Percentiles rank a stretch among this genome's conserved stretches.
Conservation (phyloP, 2,888 invertebrate genomes). For the Agelastica alni region DNA sequence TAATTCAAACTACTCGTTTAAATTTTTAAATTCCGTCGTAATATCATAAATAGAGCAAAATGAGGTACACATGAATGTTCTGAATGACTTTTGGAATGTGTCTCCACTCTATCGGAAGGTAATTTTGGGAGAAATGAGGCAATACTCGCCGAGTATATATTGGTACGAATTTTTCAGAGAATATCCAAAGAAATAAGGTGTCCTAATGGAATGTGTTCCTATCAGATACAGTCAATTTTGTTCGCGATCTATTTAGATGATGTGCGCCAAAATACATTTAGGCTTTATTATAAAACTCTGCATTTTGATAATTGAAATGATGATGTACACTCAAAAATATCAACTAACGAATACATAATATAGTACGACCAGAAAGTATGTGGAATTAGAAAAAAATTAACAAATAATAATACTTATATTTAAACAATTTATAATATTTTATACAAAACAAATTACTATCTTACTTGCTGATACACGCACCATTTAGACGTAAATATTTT, state of each 20-base stretch:
- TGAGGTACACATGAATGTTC: slow-evolving; percentile 26
- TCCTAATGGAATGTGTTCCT: slow-evolving; percentile 1
- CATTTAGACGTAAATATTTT: too few relatives aligned
- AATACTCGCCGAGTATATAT: slow-evolving; percentile 12
- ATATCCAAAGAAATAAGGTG: slow-evolving; percentile 1
- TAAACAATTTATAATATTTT: too few relatives aligned
- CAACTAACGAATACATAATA: too few relatives aligned
- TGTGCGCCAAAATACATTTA: neutral
- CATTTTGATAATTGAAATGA: too few relatives aligned
- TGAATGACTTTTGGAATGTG: slow-evolving; percentile 32
- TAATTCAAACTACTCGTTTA: slow-evolving; percentile 25
- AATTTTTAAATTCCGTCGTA: slow-evolving; percentile 19
- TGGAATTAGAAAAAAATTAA: too few relatives aligned
- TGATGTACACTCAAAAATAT: too few relatives aligned
- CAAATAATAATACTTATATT: too few relatives aligned
- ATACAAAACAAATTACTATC: too few relatives aligned
- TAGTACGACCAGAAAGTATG: too few relatives aligned
- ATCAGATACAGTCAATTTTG: neutral
- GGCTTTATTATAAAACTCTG: neutral
- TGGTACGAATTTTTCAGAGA: neutral
- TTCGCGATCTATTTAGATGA: neutral
- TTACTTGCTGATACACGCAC: too few relatives aligned
- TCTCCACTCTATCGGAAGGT: slow-evolving; percentile 38
- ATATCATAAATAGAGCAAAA: slow-evolving; percentile 31
- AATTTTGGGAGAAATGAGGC: slow-evolving; percentile 33